phyloP scores from a whole-genome alignment of 2,888 invertebrate species.

The Tetropium fuscum region DNA sequence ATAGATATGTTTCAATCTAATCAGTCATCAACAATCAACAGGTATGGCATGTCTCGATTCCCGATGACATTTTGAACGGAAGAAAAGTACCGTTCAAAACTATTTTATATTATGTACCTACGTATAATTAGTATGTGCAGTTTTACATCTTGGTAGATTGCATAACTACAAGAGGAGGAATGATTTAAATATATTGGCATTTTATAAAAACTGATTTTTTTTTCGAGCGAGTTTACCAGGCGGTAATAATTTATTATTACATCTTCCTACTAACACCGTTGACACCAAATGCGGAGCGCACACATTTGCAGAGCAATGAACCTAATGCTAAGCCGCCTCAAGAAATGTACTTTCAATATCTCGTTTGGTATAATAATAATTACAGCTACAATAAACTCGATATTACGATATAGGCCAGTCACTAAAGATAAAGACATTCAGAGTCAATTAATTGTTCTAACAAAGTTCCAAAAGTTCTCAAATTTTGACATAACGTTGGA shows the following conservation, averaged over 20 bases:
- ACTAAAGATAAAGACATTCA: neutral
- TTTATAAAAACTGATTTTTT: too few species aligned
- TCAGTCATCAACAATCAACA: too few species aligned
- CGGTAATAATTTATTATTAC: neutral
- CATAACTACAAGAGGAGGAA: neutral
- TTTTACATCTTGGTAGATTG: too few species aligned
- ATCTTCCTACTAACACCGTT: neutral
- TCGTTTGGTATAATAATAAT: neutral
- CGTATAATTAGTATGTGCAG: too few species aligned
- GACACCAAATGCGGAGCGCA: conserved; percentile 3
- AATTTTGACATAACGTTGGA: too few species aligned
- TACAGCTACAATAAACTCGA: neutral
- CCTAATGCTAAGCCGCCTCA: neutral
- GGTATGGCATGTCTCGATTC: too few species aligned
- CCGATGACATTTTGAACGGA: too few species aligned
- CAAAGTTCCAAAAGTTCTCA: too few species aligned
- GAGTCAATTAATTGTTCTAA: neutral
- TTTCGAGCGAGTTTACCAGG: neutral
- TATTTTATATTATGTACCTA: too few species aligned
- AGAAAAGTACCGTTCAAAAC: too few species aligned
- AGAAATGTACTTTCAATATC: neutral
- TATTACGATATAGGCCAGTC: neutral
- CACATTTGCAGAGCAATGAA: conserved; percentile 9
- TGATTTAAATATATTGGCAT: too few species aligned
- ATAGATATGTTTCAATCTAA: too few species aligned